A percentile compares a stretch with the other conserved stretches of the same genome.
These are phyloP conservation scores for Calosoma granatense DNA, from an alignment of 1,140 invertebrate species.

Conservation along the genomic window DNA sequence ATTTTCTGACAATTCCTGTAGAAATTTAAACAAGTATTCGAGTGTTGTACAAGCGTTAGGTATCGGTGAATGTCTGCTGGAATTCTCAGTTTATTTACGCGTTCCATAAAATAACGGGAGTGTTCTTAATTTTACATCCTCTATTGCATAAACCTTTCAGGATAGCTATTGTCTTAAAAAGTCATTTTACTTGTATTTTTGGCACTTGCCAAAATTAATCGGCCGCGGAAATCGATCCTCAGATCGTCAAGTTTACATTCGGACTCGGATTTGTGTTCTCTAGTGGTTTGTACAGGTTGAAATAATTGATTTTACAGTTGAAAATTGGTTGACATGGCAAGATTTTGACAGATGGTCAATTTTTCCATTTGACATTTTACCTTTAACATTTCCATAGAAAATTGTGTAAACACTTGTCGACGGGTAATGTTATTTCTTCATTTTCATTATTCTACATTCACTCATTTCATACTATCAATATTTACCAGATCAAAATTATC, in stretches of 20 bases:
- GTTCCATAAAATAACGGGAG: background rate
- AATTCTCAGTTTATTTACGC: background rate
- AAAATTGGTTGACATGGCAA: slow-evolving; percentile 14
- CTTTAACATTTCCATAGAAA: too few relatives aligned
- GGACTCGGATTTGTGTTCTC: too few relatives aligned
- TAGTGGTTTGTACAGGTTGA: too few relatives aligned
- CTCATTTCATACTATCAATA: too few relatives aligned
- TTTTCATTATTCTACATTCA: too few relatives aligned
- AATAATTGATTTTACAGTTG: background rate
- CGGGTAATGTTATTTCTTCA: too few relatives aligned
- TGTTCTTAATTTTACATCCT: background rate
- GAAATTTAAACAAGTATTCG: background rate
- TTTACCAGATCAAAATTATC: too few relatives aligned
- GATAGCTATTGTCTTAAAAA: background rate
- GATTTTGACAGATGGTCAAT: slow-evolving; percentile 30
- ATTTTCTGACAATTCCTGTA: background rate
- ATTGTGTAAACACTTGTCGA: too few relatives aligned
- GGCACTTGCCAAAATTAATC: background rate
- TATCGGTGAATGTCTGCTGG: background rate
- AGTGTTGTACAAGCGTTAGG: background rate
- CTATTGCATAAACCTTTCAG: background rate
- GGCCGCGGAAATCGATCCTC: background rate
- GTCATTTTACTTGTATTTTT: background rate
- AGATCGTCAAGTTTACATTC: background rate
- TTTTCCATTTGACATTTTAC: slow-evolving; percentile 20